phyloP scores from a whole-genome alignment of 2,113 vertebrate species.

The Gallinago undulata region DNA sequence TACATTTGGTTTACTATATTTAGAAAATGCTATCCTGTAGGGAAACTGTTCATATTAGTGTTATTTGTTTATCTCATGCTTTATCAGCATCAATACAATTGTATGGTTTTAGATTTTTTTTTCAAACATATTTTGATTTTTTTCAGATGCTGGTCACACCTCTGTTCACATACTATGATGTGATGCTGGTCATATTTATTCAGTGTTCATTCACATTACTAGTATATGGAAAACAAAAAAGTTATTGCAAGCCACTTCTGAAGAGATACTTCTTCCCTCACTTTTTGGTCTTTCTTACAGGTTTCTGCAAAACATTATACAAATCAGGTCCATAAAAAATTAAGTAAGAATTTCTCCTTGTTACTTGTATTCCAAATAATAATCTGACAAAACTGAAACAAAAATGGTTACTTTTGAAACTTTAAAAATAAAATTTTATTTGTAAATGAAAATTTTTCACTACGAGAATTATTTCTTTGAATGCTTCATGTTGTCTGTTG shows the following conservation, averaged over 20 bases:
- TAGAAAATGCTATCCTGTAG: neutral
- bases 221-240: neutral
- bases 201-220: neutral
- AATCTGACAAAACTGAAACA: neutral
- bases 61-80: neutral
- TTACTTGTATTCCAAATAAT: neutral
- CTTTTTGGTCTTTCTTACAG: neutral
- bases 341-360: neutral
- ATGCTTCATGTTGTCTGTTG: neutral
- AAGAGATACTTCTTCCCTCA: neutral
- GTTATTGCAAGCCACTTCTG: neutral
- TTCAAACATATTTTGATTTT: neutral
- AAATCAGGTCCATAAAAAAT: neutral
- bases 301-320: neutral
- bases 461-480: neutral
- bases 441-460: neutral
- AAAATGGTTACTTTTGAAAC: rapidly evolving
- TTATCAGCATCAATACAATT: neutral
- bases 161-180: neutral
- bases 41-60: neutral
- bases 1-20: neutral
- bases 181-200: neutral
- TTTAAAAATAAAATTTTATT: neutral
- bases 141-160: neutral
- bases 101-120: neutral